Percentiles rank a stretch among this genome's conserved stretches.
phyloP scores from a whole-genome alignment of 2,113 vertebrate species.

The Meleagris gallopavo region DNA sequence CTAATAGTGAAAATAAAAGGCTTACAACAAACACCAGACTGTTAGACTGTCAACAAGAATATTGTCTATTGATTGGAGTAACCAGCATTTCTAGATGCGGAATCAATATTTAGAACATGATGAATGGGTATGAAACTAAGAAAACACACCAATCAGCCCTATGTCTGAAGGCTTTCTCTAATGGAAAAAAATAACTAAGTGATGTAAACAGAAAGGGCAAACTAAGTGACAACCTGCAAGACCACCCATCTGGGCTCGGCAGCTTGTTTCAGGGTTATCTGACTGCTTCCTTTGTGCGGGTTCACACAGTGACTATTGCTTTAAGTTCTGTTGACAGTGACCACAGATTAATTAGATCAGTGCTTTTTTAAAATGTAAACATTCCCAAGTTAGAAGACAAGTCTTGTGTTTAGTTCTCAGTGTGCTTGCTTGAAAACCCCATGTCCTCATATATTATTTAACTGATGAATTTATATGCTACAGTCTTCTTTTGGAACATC shows the following conservation, averaged over 20 bases:
- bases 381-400: conserved; percentile 4
- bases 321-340: conserved; percentile 48
- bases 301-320: conserved; percentile 27
- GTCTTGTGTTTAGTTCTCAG: not conserved
- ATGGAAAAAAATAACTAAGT: conserved; percentile 57
- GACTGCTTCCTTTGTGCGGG: conserved; percentile 30
- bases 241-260: conserved; percentile 61
- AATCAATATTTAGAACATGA: conserved; percentile 64
- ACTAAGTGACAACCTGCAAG: conserved; percentile 34
- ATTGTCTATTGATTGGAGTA: not conserved
- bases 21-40: not conserved
- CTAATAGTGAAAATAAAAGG: not conserved
- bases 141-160: conserved; percentile 40
- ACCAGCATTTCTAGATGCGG: not conserved
- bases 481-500: not conserved
- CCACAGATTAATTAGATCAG: conserved; percentile 35
- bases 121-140: conserved; percentile 38
- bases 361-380: conserved; percentile 40
- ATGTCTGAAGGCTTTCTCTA: conserved; percentile 47
- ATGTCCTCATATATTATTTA: not conserved
- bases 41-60: conserved; percentile 14
- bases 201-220: conserved; percentile 64
- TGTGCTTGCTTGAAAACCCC: not conserved
- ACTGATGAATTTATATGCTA: not conserved
- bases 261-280: conserved; percentile 39